Percentiles rank a stretch among this genome's conserved stretches.
phyloP scores from a whole-genome alignment of 2,888 invertebrate species.

The Aporophyla lueneburgensis region DNA sequence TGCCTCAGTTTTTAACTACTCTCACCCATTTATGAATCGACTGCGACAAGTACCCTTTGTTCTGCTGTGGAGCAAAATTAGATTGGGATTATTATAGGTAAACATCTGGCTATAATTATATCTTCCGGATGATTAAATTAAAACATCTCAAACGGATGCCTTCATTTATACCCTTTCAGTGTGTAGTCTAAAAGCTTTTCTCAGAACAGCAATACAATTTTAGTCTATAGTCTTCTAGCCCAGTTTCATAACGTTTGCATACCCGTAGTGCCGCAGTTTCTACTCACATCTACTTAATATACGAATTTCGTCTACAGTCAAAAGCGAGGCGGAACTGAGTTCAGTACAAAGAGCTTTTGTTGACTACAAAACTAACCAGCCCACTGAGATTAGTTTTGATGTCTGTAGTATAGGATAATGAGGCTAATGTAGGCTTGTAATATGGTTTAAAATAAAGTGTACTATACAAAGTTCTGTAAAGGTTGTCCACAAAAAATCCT shows the following conservation, averaged over 20 bases:
- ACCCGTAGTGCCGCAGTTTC: not conserved
- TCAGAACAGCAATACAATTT: not conserved
- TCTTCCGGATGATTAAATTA: not conserved
- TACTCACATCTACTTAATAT: constrained; percentile 48
- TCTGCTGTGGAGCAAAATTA: too few species aligned
- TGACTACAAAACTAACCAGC: constrained; percentile 57
- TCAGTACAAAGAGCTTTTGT: constrained; percentile 52
- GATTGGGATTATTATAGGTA: not conserved
- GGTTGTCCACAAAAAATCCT: too few species aligned
- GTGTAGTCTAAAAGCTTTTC: not conserved
- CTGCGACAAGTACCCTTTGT: too few species aligned
- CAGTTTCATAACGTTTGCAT: constrained; percentile 22
- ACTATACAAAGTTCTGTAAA: not conserved
- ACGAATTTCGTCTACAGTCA: constrained; percentile 32
- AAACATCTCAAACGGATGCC: not conserved
- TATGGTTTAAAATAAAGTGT: not conserved
- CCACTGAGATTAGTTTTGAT: constrained; percentile 50
- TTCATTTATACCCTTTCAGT: not conserved
- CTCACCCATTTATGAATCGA: too few species aligned
- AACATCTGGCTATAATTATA: not conserved
- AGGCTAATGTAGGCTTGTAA: constrained; percentile 18
- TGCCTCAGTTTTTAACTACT: too few species aligned
- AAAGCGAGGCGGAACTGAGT: constrained; percentile 37
- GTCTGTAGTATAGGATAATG: constrained; percentile 26
- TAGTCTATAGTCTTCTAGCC: constrained; percentile 20